These are phyloP conservation scores for Nymphicus hollandicus DNA, from an alignment of 2,113 vertebrate genomes.

Conservation along the genomic window DNA sequence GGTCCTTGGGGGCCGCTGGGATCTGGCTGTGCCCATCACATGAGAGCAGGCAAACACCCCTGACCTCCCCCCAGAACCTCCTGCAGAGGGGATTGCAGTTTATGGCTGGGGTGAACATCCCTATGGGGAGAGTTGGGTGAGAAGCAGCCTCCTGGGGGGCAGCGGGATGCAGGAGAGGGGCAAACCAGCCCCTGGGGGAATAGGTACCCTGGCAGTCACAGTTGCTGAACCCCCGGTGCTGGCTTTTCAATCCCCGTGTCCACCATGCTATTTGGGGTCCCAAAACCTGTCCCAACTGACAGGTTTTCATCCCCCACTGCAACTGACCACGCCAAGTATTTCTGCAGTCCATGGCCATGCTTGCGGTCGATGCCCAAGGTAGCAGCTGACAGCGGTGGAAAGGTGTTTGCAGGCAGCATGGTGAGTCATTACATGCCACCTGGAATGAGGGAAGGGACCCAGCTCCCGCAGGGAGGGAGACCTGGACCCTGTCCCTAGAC, in stretches of 20 bases:
- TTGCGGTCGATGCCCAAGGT: rapidly evolving
- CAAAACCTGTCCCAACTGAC: background rate
- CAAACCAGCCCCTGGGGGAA: background rate
- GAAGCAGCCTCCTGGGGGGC: background rate
- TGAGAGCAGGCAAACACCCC: rapidly evolving
- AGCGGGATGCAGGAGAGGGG: rapidly evolving
- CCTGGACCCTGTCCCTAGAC: background rate
- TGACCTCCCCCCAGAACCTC: background rate
- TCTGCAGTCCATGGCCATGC: background rate
- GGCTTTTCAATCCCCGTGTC: background rate
- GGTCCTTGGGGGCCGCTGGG: background rate
- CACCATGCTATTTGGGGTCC: background rate
- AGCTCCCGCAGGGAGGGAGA: background rate
- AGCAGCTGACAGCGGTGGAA: background rate
- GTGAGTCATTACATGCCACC: rapidly evolving
- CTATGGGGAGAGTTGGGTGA: background rate
- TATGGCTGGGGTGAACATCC: background rate
- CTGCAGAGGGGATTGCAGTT: background rate
- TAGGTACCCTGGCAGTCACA: background rate
- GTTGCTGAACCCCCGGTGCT: background rate
- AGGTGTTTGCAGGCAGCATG: background rate
- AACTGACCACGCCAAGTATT: rapidly evolving
- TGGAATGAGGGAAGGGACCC: rapidly evolving
- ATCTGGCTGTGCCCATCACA: background rate
- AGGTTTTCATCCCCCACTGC: background rate